Percentiles rank a stretch among this genome's conserved stretches.
phyloP scores from a whole-genome alignment of 2,797 vertebrate genomes.

The Diplodus puntazzo region DNA sequence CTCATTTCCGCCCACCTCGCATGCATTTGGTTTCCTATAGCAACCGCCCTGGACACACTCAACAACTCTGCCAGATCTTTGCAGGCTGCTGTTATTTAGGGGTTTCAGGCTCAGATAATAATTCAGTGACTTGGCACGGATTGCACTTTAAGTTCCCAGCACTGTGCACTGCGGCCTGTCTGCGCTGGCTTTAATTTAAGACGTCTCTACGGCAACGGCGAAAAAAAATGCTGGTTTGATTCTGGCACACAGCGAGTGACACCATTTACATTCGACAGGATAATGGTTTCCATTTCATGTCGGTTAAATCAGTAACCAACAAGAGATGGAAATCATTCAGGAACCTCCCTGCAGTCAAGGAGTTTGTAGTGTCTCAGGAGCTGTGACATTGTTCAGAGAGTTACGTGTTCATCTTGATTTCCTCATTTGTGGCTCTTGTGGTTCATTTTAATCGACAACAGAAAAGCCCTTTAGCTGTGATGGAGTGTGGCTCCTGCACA shows the following conservation, averaged over 20 bases:
- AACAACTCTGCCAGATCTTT: constrained; percentile 62
- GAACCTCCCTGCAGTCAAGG: background rate
- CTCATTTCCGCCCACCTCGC: constrained; percentile 35
- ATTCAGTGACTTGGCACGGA: constrained; percentile 57
- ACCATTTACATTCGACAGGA: constrained; percentile 31
- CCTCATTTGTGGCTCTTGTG: constrained; percentile 35
- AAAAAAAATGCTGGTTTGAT: constrained; percentile 43
- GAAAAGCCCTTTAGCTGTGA: constrained; percentile 25
- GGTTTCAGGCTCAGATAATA: constrained; percentile 42
- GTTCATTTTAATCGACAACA: constrained; percentile 37
- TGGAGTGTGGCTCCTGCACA: constrained; percentile 26
- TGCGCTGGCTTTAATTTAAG: constrained; percentile 42
- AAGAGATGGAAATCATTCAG: constrained; percentile 43
- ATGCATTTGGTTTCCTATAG: constrained; percentile 62
- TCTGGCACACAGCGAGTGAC: constrained; percentile 35
- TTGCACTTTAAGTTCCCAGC: constrained; percentile 52
- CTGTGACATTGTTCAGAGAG: constrained; percentile 2
- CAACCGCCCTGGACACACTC: constrained; percentile 45
- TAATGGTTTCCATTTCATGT: constrained; percentile 51
- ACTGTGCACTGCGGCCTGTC: constrained; percentile 25
- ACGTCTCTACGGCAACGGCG: constrained; percentile 47
- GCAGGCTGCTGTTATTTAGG: constrained; percentile 60
- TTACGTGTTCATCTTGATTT: constrained; percentile 10
- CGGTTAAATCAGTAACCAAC: constrained; percentile 45
- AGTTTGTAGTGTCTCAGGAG: background rate